phyloP scores from a whole-genome alignment of 2,797 vertebrate species.

The Chaenodraco wilsoni region DNA sequence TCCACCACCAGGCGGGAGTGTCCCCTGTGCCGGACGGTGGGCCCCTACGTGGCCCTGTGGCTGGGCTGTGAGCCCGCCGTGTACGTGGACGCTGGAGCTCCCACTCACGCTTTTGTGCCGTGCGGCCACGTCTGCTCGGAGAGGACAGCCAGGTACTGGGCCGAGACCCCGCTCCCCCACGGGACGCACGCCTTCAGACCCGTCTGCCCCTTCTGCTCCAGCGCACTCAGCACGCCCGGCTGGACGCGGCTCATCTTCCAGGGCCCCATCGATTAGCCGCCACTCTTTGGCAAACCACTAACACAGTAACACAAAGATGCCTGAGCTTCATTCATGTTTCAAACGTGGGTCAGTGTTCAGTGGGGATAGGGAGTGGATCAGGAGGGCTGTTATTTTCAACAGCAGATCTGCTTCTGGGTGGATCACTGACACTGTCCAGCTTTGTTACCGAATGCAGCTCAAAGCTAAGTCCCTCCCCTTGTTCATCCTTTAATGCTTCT shows the following conservation, averaged over 20 bases:
- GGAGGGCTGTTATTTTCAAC: background rate
- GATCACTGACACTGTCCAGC: conserved; percentile 13
- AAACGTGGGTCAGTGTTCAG: conserved; percentile 32
- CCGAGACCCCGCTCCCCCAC: conserved; percentile 93
- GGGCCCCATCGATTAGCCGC: conserved; percentile 92
- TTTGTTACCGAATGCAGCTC: conserved; percentile 57
- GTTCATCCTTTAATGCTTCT: conserved; percentile 61
- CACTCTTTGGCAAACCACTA: conserved; percentile 35
- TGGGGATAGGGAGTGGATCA: conserved; percentile 10
- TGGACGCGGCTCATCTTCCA: conserved; percentile 96
- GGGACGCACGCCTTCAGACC: conserved; percentile 97
- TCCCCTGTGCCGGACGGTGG: conserved; percentile 93
- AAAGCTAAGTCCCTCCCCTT: conserved; percentile 50
- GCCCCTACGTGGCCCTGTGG: conserved; percentile 96
- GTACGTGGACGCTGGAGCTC: conserved; percentile 92
- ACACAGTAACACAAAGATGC: conserved; percentile 48
- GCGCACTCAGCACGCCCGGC: conserved; percentile 89
- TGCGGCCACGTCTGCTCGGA: conserved; percentile 98
- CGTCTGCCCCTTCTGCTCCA: conserved; percentile 95
- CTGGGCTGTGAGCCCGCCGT: conserved; percentile 93
- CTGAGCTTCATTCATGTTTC: conserved; percentile 51
- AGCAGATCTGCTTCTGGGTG: conserved; percentile 8
- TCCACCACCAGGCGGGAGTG: conserved; percentile 88
- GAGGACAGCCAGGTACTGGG: conserved; percentile 94
- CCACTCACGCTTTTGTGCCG: conserved; percentile 92